Conservation (phyloP, 2,888 invertebrate species). For the Chymomyza procnemis region DNA sequence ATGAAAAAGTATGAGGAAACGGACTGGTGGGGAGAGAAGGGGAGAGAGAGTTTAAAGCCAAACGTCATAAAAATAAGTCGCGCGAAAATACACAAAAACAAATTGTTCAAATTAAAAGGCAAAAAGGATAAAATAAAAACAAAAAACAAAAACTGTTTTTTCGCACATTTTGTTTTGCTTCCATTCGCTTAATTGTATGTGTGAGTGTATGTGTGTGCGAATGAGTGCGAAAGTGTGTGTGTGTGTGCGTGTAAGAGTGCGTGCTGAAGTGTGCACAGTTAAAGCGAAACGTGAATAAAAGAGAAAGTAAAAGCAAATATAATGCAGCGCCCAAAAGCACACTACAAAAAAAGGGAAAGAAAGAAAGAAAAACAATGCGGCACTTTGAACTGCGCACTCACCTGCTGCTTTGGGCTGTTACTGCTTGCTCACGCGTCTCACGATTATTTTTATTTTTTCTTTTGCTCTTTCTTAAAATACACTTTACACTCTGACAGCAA, state of each 20-base stretch:
- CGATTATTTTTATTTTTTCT: constrained; percentile 23
- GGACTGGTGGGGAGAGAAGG: background rate
- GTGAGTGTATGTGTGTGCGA: constrained; percentile 10
- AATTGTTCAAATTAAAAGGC: constrained; percentile 63
- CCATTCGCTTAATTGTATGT: background rate
- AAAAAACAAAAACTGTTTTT: constrained; percentile 47
- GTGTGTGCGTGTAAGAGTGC: constrained; percentile 33
- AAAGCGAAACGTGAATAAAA: background rate
- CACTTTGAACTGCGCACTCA: background rate
- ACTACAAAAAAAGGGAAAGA: background rate
- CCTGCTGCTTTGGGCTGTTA: background rate
- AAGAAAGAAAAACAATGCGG: background rate
- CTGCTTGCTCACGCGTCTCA: constrained; percentile 39
- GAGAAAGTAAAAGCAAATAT: constrained; percentile 31
- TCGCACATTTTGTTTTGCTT: constrained; percentile 2
- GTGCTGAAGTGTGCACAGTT: background rate
- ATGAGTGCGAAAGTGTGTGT: constrained; percentile 55
- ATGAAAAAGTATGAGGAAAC: background rate
- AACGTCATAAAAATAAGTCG: background rate
- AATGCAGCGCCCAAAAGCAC: constrained; percentile 57
- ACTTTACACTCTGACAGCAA: too few relatives aligned
- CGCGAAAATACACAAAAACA: background rate
- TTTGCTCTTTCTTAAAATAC: background rate
- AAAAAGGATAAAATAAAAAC: constrained; percentile 65
- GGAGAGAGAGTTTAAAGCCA: background rate